Evolutionary conservation across 2,888 invertebrate species (phyloP).

Genomic region (Nemotelus pantherinus): DNA sequence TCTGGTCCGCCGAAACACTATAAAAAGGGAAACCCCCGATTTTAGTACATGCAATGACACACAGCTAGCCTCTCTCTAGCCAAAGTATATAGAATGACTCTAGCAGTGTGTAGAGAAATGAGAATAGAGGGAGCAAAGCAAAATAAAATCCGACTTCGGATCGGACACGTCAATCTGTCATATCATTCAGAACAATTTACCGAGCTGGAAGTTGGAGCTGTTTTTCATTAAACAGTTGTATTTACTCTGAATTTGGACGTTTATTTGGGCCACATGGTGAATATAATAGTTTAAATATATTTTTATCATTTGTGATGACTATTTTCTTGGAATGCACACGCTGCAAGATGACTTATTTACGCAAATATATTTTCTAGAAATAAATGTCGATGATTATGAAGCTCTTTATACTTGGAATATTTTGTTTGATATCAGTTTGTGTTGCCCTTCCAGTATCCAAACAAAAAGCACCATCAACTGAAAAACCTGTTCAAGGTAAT

Average conservation of each 20-base stretch:
- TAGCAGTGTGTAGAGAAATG: too few species aligned
- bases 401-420: not conserved
- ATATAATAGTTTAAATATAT: not conserved
- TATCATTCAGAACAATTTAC: not conserved
- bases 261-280: conserved; percentile 25
- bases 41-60: too few species aligned
- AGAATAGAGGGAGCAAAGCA: too few species aligned
- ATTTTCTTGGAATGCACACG: not conserved
- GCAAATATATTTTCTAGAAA: not conserved
- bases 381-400: conserved; percentile 5
- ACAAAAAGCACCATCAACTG: conserved; percentile 23
- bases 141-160: too few species aligned
- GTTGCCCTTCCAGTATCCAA: conserved; percentile 21
- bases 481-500: conserved; percentile 1
- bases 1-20: too few species aligned
- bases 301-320: not conserved
- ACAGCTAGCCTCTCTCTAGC: too few species aligned
- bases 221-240: not conserved
- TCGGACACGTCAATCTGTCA: conserved; percentile 22
- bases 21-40: too few species aligned
- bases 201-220: not conserved
- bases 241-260: not conserved
- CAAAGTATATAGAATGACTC: too few species aligned
- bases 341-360: not conserved
- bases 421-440: not conserved